These are phyloP conservation scores for Pseudococcus longispinus DNA, from an alignment of 2,888 invertebrate genomes.

Conservation along the genomic window DNA sequence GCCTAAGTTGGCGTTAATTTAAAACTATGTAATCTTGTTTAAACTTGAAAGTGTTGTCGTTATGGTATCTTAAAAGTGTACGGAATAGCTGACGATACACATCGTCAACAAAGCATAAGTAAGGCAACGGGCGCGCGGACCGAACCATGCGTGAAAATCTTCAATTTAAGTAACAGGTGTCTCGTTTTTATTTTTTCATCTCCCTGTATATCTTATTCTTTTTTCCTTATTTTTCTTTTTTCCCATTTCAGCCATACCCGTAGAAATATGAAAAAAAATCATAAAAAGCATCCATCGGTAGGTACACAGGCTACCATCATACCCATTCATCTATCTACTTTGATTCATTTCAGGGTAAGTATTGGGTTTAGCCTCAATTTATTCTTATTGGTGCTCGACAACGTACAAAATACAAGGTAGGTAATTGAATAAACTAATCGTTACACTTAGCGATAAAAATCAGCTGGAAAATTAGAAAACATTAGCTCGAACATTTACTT, in stretches of 20 bases:
- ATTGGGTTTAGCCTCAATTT: not conserved
- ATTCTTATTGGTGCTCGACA: not conserved
- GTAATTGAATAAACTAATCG: no score
- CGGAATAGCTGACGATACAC: conserved; percentile 8
- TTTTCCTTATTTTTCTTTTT: not conserved
- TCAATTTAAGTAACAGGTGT: conserved; percentile 34
- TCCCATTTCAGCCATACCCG: not conserved
- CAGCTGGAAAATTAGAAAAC: no score
- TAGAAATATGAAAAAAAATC: not conserved
- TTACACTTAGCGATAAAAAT: no score
- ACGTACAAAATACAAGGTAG: no score
- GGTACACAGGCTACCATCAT: no score
- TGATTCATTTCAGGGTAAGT: not conserved
- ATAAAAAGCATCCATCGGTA: not conserved
- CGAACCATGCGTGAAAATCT: conserved; percentile 28
- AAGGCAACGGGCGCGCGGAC: conserved; percentile 14
- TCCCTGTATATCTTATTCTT: not conserved
- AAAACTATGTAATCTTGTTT: conserved; percentile 28
- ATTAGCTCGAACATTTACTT: no score
- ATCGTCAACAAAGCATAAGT: conserved; percentile 24
- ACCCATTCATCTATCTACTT: not conserved
- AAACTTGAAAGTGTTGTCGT: not conserved
- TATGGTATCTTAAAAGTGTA: conserved; percentile 13
- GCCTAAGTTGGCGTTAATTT: conserved; percentile 8
- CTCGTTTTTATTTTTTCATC: conserved; percentile 23